These are phyloP conservation scores for Ceratitis capitata DNA, from an alignment of 1,140 invertebrate genomes.

Conservation along the genomic window DNA sequence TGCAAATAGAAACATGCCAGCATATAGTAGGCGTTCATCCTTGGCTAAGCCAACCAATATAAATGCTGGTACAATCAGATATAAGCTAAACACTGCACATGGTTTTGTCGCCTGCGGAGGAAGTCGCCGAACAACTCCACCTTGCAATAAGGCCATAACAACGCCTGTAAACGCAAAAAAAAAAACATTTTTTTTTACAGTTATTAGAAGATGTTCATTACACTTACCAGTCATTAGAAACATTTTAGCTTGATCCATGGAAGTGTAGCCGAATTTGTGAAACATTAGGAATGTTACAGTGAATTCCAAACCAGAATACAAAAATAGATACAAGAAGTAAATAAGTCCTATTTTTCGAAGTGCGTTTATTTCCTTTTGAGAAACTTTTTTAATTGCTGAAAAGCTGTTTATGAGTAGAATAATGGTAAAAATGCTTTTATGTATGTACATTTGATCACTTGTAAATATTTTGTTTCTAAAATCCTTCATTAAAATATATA, in stretches of 20 bases:
- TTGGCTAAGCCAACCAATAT: slow-evolving; percentile 81
- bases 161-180: slow-evolving; percentile 65
- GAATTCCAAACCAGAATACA: slow-evolving; percentile 98
- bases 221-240: slow-evolving; percentile 87
- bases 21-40: slow-evolving; percentile 71
- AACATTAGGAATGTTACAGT: slow-evolving; percentile 97
- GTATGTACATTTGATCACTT: neutral
- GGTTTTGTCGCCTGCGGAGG: slow-evolving; percentile 78
- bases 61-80: slow-evolving; percentile 89
- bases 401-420: slow-evolving; percentile 69
- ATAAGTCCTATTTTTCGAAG: slow-evolving; percentile 82
- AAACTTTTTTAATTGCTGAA: slow-evolving; percentile 71
- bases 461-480: neutral
- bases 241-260: slow-evolving; percentile 98
- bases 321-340: slow-evolving; percentile 95
- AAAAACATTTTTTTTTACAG: neutral
- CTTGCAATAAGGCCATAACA: slow-evolving; percentile 94
- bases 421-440: neutral
- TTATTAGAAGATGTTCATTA: neutral
- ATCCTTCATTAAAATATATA: neutral
- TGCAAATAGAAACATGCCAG: slow-evolving; percentile 88
- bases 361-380: slow-evolving; percentile 69
- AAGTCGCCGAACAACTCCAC: slow-evolving; percentile 84
- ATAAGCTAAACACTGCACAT: slow-evolving; percentile 82
- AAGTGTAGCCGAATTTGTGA: slow-evolving; percentile 88